Evolutionary conservation across 2,888 invertebrate species (phyloP).

Genomic region (Barypeithes pellucidus): DNA sequence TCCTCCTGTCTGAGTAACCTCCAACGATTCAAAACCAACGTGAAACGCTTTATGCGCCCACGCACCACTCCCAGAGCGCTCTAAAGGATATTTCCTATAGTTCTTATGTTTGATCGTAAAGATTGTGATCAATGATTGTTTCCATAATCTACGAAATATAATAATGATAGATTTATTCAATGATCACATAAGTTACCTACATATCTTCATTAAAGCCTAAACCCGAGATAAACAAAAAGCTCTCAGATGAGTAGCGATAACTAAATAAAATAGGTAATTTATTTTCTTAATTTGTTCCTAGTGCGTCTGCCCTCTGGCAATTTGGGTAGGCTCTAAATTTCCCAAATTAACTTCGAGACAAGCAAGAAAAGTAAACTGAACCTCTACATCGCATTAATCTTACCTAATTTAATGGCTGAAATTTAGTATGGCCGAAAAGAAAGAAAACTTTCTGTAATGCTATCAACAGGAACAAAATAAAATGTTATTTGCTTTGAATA

Average conservation of each 20-base stretch:
- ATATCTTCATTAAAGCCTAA: too few species aligned
- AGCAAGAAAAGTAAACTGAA: background rate
- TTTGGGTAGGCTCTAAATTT: slow-evolving; percentile 10
- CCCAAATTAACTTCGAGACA: slow-evolving; percentile 15
- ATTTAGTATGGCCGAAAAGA: background rate
- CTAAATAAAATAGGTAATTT: background rate
- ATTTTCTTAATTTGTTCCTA: slow-evolving; percentile 16
- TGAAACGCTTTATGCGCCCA: too few species aligned
- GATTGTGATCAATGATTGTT: too few species aligned
- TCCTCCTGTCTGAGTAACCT: too few species aligned
- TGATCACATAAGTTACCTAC: too few species aligned
- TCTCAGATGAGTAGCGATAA: background rate
- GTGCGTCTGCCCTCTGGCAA: slow-evolving; percentile 12
- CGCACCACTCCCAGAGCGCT: too few species aligned
- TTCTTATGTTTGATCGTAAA: too few species aligned
- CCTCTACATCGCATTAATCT: background rate
- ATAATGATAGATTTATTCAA: too few species aligned
- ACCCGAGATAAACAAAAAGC: too few species aligned
- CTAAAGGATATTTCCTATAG: too few species aligned
- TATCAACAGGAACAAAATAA: background rate
- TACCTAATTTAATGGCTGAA: background rate
- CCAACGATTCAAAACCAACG: too few species aligned
- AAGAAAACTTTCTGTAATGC: background rate
- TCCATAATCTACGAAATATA: too few species aligned
- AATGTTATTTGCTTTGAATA: background rate